Conservation (phyloP, 2,113 vertebrate species). For the Stigmatopora nigra region DNA sequence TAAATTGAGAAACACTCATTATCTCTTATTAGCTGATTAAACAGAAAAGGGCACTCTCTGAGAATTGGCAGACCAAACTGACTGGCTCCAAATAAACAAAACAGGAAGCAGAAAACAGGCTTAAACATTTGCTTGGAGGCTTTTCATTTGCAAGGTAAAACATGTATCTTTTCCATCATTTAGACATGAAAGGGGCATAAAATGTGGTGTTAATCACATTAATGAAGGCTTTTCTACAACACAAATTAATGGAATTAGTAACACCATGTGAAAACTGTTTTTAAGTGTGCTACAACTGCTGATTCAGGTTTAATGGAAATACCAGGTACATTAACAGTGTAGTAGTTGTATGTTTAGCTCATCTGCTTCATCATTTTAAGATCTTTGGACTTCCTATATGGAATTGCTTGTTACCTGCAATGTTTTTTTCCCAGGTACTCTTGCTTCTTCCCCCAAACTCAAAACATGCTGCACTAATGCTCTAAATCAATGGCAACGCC, state of each 20-base stretch:
- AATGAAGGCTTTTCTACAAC: not conserved
- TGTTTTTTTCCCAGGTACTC: not conserved
- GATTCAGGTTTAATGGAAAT: not conserved
- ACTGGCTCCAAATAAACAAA: not conserved
- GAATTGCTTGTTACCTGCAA: too few species aligned
- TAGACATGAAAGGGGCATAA: not conserved
- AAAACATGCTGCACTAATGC: too few species aligned
- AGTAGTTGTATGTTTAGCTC: too few species aligned
- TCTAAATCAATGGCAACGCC: too few species aligned
- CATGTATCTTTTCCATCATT: not conserved
- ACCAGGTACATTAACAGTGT: not conserved
- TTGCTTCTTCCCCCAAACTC: too few species aligned
- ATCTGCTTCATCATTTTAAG: too few species aligned
- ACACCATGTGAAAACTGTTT: not conserved
- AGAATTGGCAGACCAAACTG: not conserved
- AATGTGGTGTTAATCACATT: not conserved
- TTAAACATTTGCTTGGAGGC: not conserved
- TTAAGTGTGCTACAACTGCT: not conserved
- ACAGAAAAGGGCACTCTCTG: not conserved
- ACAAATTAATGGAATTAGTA: conserved; percentile 2
- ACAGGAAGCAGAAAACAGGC: not conserved
- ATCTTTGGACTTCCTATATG: too few species aligned
- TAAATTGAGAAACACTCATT: not conserved
- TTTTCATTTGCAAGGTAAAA: not conserved
- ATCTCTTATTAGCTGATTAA: not conserved